phyloP scores from a whole-genome alignment of 2,797 vertebrate genomes.

The Pangasius macronema region DNA sequence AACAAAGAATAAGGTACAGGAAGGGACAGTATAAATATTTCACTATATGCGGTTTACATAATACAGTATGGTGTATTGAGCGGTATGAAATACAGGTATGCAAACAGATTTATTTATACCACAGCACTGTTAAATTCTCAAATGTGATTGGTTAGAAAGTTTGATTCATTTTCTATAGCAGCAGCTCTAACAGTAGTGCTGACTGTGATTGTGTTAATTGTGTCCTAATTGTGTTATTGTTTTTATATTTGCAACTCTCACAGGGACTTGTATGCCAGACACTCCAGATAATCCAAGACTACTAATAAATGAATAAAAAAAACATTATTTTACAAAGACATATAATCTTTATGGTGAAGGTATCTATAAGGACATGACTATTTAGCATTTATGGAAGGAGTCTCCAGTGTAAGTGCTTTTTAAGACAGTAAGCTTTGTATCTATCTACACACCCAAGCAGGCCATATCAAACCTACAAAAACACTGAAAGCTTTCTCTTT shows the following conservation, averaged over 20 bases:
- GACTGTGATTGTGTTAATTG: no score
- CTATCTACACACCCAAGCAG: not conserved
- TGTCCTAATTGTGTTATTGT: not conserved
- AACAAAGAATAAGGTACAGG: not conserved
- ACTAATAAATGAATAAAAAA: not conserved
- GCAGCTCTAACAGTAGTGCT: not conserved
- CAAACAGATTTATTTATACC: not conserved
- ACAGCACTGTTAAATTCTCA: not conserved
- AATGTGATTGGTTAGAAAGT: not conserved
- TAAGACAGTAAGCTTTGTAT: not conserved
- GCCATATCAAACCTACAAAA: not conserved
- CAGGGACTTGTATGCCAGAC: not conserved
- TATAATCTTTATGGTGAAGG: not conserved
- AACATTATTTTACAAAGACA: not conserved
- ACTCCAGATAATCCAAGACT: not conserved
- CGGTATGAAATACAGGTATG: not conserved
- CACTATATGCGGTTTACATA: no score
- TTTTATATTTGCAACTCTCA: not conserved
- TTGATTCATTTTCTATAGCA: not conserved
- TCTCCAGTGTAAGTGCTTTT: not conserved
- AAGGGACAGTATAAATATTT: not conserved
- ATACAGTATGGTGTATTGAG: not conserved
- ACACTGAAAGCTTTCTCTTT: not conserved
- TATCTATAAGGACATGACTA: not conserved
- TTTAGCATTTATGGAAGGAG: not conserved